phyloP scores from a whole-genome alignment of 2,797 vertebrate species.

The Bufotes viridis region DNA sequence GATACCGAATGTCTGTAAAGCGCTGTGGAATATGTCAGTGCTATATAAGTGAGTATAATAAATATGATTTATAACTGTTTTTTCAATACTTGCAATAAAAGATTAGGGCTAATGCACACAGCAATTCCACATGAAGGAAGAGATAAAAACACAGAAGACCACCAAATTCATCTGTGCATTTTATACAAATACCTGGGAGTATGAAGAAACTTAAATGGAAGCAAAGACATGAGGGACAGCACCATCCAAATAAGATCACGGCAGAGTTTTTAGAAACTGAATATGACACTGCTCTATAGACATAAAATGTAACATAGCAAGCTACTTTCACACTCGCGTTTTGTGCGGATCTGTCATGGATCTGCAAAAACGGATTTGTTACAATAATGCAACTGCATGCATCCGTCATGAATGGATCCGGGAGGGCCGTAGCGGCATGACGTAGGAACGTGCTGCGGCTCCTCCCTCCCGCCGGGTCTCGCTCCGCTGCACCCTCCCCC shows the following conservation, averaged over 20 bases:
- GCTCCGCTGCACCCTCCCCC: no score
- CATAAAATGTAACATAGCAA: neutral
- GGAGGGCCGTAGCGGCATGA: no score
- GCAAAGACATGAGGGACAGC: neutral
- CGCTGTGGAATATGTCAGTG: no score
- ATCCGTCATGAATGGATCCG: no score
- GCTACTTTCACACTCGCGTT: no score
- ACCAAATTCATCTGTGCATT: neutral
- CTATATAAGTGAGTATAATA: no score
- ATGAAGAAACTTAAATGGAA: neutral
- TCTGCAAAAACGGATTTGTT: no score
- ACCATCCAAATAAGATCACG: neutral
- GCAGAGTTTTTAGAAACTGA: slow-evolving; percentile 13
- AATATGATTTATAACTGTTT: neutral
- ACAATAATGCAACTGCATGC: no score
- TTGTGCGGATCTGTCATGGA: no score
- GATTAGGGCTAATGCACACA: neutral
- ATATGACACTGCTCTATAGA: neutral
- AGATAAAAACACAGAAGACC: neutral
- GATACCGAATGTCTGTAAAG: no score
- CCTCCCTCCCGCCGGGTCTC: no score
- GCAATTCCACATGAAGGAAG: neutral
- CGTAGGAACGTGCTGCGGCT: no score
- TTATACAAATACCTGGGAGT: neutral
- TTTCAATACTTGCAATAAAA: neutral